A percentile compares a stretch with the other conserved stretches of the same genome.
phyloP scores from a whole-genome alignment of 2,888 invertebrate species.

The Hirtodrosophila cameraria region DNA sequence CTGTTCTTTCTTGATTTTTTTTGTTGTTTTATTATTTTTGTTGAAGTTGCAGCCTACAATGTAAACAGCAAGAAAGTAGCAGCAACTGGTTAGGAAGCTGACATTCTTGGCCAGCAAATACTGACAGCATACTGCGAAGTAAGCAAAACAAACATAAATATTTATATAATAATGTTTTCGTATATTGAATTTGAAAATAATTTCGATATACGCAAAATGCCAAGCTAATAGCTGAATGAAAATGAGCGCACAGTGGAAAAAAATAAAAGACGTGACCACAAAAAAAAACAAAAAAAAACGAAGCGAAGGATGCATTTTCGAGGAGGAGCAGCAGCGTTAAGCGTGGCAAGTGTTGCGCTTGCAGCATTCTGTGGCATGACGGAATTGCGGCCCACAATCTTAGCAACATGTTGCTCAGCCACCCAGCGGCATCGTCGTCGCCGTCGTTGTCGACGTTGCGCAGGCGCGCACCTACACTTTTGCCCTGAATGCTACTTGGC shows the following conservation, averaged over 20 bases:
- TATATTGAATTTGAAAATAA: conserved; percentile 4
- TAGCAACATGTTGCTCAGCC: conserved; percentile 40
- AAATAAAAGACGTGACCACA: conserved; percentile 38
- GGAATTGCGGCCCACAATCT: conserved; percentile 50
- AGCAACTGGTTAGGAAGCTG: background rate
- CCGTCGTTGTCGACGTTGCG: conserved; percentile 30
- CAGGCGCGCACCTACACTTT: conserved; percentile 68
- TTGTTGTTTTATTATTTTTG: background rate
- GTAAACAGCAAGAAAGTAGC: conserved; percentile 31
- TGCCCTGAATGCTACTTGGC: conserved; percentile 66
- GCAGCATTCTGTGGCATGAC: conserved; percentile 67
- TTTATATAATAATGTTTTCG: background rate
- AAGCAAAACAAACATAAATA: background rate
- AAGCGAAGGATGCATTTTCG: no score
- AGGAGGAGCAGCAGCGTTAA: conserved; percentile 7
- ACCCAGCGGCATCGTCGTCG: conserved; percentile 45
- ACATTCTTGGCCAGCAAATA: conserved; percentile 11
- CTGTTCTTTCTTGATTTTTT: background rate
- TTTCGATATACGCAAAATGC: conserved; percentile 35
- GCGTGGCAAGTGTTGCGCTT: conserved; percentile 66
- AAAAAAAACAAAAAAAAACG: no score
- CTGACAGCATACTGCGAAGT: conserved; percentile 17
- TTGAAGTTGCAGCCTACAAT: conserved; percentile 11
- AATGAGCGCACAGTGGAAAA: no score
- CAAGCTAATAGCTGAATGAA: conserved; percentile 18